A percentile compares a stretch with the other conserved stretches of the same genome.
phyloP scores from a whole-genome alignment of 2,888 invertebrate genomes.

The Cephus pygmeus region DNA sequence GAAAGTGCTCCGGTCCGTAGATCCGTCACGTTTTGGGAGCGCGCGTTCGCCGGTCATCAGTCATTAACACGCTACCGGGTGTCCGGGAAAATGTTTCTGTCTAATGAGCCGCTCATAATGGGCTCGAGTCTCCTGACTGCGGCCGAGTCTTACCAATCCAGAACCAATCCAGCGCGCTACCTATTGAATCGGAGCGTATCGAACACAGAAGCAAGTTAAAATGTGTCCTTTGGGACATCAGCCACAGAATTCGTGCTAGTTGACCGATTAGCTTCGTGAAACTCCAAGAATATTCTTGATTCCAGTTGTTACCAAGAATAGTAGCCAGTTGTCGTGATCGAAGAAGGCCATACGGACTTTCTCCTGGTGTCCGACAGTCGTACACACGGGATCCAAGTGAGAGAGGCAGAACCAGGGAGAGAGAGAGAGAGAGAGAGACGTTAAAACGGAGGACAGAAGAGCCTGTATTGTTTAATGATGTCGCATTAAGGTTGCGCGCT shows the following conservation, averaged over 20 bases:
- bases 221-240: too few species aligned
- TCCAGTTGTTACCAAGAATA: too few species aligned
- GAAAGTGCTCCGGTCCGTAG: not conserved
- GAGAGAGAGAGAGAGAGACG: too few species aligned
- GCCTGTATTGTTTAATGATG: conserved; percentile 39
- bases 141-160: not conserved
- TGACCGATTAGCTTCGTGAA: too few species aligned
- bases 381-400: too few species aligned
- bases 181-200: conserved; percentile 24
- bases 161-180: too few species aligned
- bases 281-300: too few species aligned
- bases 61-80: conserved; percentile 56
- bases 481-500: conserved; percentile 31
- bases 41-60: conserved; percentile 39
- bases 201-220: conserved; percentile 24
- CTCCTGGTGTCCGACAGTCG: too few species aligned
- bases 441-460: not conserved
- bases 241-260: too few species aligned
- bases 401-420: too few species aligned
- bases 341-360: too few species aligned
- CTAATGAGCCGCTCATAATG: conserved; percentile 52
- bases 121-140: conserved; percentile 30
- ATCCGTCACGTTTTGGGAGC: conserved; percentile 13
- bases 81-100: conserved; percentile 48
- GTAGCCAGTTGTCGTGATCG: too few species aligned